phyloP scores from a whole-genome alignment of 2,113 vertebrate genomes.

The Asarcornis scutulata region DNA sequence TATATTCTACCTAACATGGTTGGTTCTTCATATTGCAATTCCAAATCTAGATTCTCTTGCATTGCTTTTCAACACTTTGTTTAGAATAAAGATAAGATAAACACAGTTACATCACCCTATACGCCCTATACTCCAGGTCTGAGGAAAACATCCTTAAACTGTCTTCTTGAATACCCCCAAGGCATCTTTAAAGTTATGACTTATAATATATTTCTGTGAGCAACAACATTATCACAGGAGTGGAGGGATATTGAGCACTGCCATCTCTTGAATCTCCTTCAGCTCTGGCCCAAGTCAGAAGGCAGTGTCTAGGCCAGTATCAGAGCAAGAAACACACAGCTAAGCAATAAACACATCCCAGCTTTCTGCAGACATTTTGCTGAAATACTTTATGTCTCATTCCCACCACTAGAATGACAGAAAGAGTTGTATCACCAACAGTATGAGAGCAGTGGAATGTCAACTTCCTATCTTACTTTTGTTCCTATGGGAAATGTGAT shows the following conservation, averaged over 20 bases:
- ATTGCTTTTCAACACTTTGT: neutral
- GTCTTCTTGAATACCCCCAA: neutral
- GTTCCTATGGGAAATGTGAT: neutral
- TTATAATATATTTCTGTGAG: neutral
- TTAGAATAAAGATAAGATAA: neutral
- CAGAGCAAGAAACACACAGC: neutral
- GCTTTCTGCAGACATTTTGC: accelerated
- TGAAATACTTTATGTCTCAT: neutral
- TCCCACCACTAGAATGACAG: neutral
- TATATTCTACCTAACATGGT: neutral
- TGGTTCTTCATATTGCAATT: neutral
- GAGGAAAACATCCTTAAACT: neutral
- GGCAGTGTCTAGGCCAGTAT: neutral
- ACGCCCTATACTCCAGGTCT: neutral
- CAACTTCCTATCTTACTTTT: neutral
- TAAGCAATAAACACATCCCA: neutral
- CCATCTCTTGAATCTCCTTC: neutral
- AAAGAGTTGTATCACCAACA: neutral
- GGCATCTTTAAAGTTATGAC: neutral
- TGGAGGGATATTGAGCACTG: neutral
- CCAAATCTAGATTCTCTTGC: neutral
- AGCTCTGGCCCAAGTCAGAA: neutral
- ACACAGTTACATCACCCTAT: neutral
- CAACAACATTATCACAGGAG: neutral
- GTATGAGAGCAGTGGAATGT: neutral